A percentile compares a stretch with the other conserved stretches of the same genome.
Evolutionary conservation across 2,888 invertebrate genomes (phyloP).

Genomic region (Plutella xylostella): DNA sequence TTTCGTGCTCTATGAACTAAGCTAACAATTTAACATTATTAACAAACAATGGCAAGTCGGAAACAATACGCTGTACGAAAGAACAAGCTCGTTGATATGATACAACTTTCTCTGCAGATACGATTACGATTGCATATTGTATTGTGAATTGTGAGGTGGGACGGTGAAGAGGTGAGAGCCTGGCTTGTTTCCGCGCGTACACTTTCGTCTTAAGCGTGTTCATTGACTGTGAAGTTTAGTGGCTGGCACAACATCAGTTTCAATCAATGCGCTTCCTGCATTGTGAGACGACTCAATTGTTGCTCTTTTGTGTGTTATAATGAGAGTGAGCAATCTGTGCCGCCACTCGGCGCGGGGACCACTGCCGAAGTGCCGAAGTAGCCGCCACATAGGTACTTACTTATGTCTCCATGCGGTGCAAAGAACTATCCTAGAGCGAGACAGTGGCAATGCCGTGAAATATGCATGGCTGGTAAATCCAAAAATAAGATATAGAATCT

Average conservation of each 20-base stretch:
- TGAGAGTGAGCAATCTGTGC: conserved; percentile 47
- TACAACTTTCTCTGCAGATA: conserved; percentile 33
- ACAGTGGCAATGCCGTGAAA: no score
- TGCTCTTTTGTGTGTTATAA: conserved; percentile 61
- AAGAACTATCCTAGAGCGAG: no score
- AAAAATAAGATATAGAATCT: no score
- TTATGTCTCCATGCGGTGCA: no score
- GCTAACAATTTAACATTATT: conserved; percentile 44
- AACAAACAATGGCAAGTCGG: conserved; percentile 47
- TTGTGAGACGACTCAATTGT: conserved; percentile 59
- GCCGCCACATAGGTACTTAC: not conserved
- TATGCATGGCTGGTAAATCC: no score
- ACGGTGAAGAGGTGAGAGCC: conserved; percentile 1
- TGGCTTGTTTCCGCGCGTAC: not conserved
- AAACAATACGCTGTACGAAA: conserved; percentile 32
- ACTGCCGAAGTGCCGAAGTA: no score
- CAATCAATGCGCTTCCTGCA: conserved; percentile 59
- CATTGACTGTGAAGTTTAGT: conserved; percentile 14
- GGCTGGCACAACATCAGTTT: conserved; percentile 48
- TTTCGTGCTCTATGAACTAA: conserved; percentile 20
- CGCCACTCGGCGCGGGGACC: conserved; percentile 34
- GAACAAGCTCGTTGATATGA: conserved; percentile 24
- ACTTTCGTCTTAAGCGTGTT: not conserved
- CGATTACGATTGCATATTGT: conserved; percentile 21
- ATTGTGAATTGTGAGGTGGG: conserved; percentile 6